phyloP scores from a whole-genome alignment of 2,113 vertebrate species.

The Platysternon megacephalum region DNA sequence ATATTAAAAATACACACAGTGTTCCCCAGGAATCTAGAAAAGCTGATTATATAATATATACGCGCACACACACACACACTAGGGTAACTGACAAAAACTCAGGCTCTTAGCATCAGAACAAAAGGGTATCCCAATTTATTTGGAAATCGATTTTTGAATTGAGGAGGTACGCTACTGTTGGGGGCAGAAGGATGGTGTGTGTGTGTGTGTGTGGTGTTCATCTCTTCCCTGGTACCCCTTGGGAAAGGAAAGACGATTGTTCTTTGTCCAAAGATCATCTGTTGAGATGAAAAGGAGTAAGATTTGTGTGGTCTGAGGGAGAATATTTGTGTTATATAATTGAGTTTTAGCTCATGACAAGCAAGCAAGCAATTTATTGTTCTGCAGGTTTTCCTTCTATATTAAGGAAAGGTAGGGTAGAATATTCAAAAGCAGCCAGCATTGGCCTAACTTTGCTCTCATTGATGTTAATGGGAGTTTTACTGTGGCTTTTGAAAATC shows the following conservation, averaged over 20 bases:
- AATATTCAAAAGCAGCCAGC: background rate
- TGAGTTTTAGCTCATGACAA: background rate
- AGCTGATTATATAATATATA: conserved; percentile 36
- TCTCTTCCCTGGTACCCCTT: background rate
- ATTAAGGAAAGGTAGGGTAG: background rate
- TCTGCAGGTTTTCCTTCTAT: conserved; percentile 26
- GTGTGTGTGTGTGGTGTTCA: background rate
- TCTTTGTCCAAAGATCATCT: background rate
- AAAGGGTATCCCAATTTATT: conserved; percentile 46
- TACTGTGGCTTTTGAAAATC: background rate
- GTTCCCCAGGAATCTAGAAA: conserved; percentile 41
- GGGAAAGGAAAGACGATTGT: background rate
- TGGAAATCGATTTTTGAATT: background rate
- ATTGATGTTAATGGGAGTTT: background rate
- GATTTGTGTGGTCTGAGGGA: conserved; percentile 56
- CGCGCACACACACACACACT: conserved; percentile 16
- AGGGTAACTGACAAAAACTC: conserved; percentile 42
- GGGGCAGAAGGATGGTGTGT: background rate
- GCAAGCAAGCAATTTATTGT: background rate
- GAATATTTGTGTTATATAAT: background rate
- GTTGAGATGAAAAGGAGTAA: background rate
- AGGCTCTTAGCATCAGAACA: background rate
- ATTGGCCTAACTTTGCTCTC: background rate
- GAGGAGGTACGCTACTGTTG: background rate
- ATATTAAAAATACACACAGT: background rate